Percentiles rank a stretch among this genome's conserved stretches.
phyloP scores from a whole-genome alignment of 2,113 vertebrate genomes.

The Bubo bubo region DNA sequence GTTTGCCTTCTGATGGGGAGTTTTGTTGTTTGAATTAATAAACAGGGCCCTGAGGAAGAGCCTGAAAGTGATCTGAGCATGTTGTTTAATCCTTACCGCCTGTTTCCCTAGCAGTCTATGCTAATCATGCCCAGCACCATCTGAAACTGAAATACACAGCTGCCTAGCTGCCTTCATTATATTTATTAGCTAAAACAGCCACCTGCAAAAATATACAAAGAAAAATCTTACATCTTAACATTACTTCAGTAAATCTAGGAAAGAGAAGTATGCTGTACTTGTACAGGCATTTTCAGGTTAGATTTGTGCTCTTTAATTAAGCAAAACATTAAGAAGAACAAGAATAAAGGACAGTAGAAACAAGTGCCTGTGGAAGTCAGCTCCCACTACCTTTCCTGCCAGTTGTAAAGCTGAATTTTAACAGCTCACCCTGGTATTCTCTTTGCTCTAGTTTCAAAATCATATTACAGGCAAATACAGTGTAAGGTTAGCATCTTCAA shows the following conservation, averaged over 20 bases:
- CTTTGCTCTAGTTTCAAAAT: background rate
- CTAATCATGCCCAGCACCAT: background rate
- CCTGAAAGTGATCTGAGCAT: background rate
- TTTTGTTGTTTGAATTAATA: background rate
- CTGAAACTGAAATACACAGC: background rate
- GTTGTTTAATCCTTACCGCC: background rate
- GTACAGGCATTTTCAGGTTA: background rate
- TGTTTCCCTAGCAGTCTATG: background rate
- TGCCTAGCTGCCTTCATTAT: background rate
- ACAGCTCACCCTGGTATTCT: background rate
- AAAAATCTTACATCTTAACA: background rate
- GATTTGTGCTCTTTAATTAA: constrained; percentile 15
- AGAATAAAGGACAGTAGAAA: background rate
- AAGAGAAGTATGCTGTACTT: background rate
- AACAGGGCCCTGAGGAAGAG: background rate
- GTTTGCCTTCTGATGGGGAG: background rate
- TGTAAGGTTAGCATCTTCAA: background rate
- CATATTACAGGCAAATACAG: background rate
- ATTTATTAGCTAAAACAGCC: background rate
- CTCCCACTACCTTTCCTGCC: background rate
- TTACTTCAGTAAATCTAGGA: background rate
- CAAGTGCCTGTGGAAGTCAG: background rate
- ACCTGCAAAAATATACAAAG: background rate
- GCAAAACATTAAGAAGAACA: background rate
- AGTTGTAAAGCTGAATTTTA: background rate